Percentiles rank a stretch among this genome's conserved stretches.
Evolutionary conservation across 2,797 vertebrate species (phyloP).

Genomic region (Siniperca obscura): DNA sequence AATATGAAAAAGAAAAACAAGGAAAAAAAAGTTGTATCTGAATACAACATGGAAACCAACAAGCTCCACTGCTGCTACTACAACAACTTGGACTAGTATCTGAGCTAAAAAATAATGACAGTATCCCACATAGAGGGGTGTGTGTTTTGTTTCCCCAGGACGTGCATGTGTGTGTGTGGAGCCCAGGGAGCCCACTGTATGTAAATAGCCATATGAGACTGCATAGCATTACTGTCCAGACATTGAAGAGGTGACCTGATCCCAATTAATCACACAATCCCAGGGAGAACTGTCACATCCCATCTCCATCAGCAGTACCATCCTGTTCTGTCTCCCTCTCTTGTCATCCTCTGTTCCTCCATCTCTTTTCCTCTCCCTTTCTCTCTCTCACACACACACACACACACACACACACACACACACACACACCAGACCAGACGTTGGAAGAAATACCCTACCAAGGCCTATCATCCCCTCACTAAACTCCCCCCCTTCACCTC

Average conservation of each 20-base stretch:
- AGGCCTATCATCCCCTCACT: constrained; percentile 40
- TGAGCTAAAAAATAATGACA: constrained; percentile 83
- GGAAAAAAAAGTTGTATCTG: constrained; percentile 82
- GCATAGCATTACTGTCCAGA: constrained; percentile 88
- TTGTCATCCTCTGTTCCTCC: constrained; percentile 82
- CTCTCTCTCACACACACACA: constrained; percentile 8
- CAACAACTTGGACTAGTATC: constrained; percentile 80
- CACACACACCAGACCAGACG: constrained; percentile 41
- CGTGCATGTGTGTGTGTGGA: constrained; percentile 51
- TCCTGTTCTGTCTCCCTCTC: constrained; percentile 79
- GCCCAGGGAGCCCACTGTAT: constrained; percentile 82
- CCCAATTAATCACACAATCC: constrained; percentile 97
- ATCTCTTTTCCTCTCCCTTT: constrained; percentile 58
- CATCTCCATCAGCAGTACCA: constrained; percentile 89
- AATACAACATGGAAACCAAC: constrained; percentile 85
- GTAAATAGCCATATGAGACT: constrained; percentile 90
- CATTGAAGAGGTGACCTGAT: constrained; percentile 91
- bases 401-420: constrained; percentile 3
- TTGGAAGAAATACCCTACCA: constrained; percentile 39
- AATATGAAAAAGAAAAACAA: constrained; percentile 84
- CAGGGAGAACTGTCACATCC: constrained; percentile 93
- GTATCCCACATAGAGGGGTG: constrained; percentile 72
- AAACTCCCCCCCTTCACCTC: constrained; percentile 38
- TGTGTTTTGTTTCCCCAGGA: constrained; percentile 71
- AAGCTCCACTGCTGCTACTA: constrained; percentile 82